Conservation (phyloP, 1,140 invertebrate species). For the Maconellicoccus hirsutus region DNA sequence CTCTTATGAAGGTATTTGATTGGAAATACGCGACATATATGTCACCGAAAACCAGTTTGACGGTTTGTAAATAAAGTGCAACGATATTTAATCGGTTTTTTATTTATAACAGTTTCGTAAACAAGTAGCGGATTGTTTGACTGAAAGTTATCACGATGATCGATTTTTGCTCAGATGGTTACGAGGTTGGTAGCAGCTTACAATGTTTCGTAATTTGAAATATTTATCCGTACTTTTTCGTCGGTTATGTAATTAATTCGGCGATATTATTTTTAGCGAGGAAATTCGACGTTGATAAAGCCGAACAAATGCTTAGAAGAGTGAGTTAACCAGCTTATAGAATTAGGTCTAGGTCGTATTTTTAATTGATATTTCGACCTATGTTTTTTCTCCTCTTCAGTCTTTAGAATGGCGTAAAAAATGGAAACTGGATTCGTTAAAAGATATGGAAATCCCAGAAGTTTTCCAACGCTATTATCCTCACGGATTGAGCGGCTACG, state of each 20-base stretch:
- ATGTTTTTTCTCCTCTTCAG: constrained; percentile 36
- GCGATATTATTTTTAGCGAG: constrained; percentile 54
- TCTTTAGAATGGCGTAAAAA: constrained; percentile 63
- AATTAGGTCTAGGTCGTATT: neutral
- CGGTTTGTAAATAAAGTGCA: neutral
- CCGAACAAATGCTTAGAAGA: constrained; percentile 74
- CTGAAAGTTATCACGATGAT: constrained; percentile 61
- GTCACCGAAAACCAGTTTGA: neutral
- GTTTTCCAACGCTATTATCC: constrained; percentile 59
- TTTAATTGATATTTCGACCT: neutral
- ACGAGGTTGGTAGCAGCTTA: constrained; percentile 45
- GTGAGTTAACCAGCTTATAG: constrained; percentile 47
- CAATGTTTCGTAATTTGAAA: constrained; percentile 13
- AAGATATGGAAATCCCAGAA: constrained; percentile 57
- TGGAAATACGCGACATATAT: neutral
- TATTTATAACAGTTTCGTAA: constrained; percentile 53
- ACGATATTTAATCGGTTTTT: constrained; percentile 14
- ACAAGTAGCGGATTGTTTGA: constrained; percentile 46
- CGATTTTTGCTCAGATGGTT: constrained; percentile 68
- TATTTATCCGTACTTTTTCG: no score
- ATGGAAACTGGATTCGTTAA: constrained; percentile 58
- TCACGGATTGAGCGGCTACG: constrained; percentile 60
- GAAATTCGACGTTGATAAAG: constrained; percentile 64
- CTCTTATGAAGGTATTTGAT: neutral
- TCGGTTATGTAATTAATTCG: no score